These are phyloP conservation scores for Toxotes lorentzi DNA, from an alignment of 2,797 vertebrate species.

Conservation along the genomic window DNA sequence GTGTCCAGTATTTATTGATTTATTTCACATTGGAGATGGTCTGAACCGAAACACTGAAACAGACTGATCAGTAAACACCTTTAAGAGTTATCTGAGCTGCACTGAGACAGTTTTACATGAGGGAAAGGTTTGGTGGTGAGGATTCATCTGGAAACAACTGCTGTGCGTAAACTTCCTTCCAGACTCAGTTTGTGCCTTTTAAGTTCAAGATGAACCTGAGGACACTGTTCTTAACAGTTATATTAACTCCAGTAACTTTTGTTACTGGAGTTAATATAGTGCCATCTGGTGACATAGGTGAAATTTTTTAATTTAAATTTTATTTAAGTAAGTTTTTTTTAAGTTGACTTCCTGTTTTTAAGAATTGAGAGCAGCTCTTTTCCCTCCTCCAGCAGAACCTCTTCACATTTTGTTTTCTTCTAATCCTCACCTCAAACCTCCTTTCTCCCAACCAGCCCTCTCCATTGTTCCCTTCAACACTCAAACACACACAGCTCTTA, in stretches of 20 bases:
- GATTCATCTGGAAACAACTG: background rate
- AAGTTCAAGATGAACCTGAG: too few species aligned
- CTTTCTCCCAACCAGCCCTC: too few species aligned
- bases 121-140: background rate
- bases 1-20: constrained; percentile 25
- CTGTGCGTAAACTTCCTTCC: too few species aligned
- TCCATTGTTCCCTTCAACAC: background rate
- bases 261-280: too few species aligned
- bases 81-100: background rate
- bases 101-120: background rate
- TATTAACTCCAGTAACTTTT: too few species aligned
- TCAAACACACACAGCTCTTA: too few species aligned
- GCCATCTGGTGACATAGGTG: too few species aligned
- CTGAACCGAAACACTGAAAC: background rate
- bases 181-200: too few species aligned
- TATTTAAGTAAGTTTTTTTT: too few species aligned
- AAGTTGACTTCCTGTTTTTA: background rate
- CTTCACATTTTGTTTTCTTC: background rate
- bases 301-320: too few species aligned
- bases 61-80: background rate
- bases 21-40: constrained; percentile 18
- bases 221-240: too few species aligned
- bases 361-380: background rate
- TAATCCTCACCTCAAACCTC: background rate
- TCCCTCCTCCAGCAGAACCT: too few species aligned